Conservation (phyloP, 2,888 invertebrate species). For the Halocaridina rubra region DNA sequence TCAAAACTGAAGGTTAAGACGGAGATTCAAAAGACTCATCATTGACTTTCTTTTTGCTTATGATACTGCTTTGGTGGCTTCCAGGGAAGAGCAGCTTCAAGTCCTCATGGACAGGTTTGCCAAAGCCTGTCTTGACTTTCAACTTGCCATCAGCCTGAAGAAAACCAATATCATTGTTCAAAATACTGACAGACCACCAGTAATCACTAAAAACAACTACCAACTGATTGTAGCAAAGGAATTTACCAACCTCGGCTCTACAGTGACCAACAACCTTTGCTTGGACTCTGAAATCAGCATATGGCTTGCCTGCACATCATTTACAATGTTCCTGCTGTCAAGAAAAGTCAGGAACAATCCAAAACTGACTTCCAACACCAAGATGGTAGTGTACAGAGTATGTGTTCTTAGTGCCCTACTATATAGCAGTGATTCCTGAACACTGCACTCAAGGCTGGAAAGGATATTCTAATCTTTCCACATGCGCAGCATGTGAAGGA, state of each 20-base stretch:
- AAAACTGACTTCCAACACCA: too few relatives aligned
- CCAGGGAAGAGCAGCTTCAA: neutral
- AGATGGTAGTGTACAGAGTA: too few relatives aligned
- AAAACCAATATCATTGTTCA: neutral
- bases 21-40: neutral
- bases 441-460: too few relatives aligned
- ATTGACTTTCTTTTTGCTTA: neutral
- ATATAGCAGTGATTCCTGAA: too few relatives aligned
- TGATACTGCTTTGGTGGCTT: neutral
- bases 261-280: too few relatives aligned
- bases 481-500: too few relatives aligned
- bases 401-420: too few relatives aligned
- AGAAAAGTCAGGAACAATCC: too few relatives aligned
- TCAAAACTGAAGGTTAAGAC: neutral
- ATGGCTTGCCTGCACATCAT: too few relatives aligned
- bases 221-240: neutral
- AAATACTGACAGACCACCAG: neutral
- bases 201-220: neutral
- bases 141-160: neutral
- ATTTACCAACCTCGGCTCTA: neutral
- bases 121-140: neutral
- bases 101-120: neutral
- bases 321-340: too few relatives aligned
- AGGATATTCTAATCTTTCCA: too few relatives aligned
- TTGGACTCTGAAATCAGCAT: too few relatives aligned